phyloP scores from a whole-genome alignment of 2,113 vertebrate genomes.

The Eolophus roseicapilla region DNA sequence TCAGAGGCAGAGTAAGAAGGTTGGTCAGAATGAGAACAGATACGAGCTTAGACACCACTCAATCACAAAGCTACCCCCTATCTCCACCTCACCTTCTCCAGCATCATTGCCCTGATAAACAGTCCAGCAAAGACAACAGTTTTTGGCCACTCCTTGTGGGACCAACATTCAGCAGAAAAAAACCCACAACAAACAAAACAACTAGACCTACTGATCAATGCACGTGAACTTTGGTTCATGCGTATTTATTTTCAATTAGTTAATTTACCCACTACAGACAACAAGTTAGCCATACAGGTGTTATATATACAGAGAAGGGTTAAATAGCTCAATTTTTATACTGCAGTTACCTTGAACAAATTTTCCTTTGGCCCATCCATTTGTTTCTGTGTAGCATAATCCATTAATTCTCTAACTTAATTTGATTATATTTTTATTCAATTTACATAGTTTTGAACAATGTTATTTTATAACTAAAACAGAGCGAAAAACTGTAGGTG shows the following conservation, averaged over 20 bases:
- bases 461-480: neutral
- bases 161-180: neutral
- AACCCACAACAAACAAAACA: neutral
- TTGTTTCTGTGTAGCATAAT: neutral
- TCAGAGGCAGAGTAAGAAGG: neutral
- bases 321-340: neutral
- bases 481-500: fast-evolving
- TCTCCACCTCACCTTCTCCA: neutral
- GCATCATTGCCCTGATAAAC: neutral
- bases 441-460: neutral
- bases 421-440: neutral
- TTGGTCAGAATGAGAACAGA: neutral
- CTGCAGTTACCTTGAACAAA: neutral
- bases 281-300: neutral
- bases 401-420: neutral
- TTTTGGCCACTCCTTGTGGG: neutral
- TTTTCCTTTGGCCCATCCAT: neutral
- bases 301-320: neutral
- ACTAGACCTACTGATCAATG: neutral
- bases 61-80: neutral
- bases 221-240: neutral
- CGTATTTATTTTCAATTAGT: neutral
- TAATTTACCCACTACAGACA: neutral
- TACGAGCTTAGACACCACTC: fast-evolving
- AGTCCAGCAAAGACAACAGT: fast-evolving